Conservation (phyloP, 2,797 vertebrate species). For the Podargus strigoides region DNA sequence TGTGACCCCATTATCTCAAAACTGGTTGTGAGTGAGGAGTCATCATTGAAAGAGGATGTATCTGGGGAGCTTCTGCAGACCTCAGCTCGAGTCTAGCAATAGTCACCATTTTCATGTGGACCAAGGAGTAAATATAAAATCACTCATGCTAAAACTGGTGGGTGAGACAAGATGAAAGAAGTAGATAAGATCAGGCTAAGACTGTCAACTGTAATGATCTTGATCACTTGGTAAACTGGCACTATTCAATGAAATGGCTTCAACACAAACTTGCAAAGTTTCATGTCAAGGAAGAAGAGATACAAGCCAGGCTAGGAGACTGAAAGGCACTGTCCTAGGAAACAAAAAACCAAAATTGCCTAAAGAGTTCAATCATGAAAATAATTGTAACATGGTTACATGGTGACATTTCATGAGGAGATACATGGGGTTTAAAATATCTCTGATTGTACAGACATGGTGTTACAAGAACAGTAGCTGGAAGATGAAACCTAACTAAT, state of each 20-base stretch:
- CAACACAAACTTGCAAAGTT: not conserved
- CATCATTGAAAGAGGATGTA: not conserved
- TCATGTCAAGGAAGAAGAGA: not conserved
- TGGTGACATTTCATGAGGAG: not conserved
- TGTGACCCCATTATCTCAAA: not conserved
- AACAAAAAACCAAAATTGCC: not conserved
- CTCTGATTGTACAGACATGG: not conserved
- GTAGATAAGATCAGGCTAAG: not conserved
- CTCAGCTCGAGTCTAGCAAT: not conserved
- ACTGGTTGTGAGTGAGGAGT: not conserved
- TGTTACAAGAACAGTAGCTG: not conserved
- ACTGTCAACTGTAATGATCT: not conserved
- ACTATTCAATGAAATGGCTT: not conserved
- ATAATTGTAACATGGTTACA: not conserved
- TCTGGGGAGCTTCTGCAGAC: not conserved
- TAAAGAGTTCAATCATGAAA: not conserved
- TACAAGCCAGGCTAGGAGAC: not conserved
- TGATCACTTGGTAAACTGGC: not conserved
- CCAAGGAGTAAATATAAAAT: not conserved
- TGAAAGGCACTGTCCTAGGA: not conserved
- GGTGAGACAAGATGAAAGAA: not conserved
- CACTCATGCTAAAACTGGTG: not conserved
- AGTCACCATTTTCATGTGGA: not conserved
- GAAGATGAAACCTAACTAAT: not conserved
- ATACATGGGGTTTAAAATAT: not conserved